Base-by-base conservation (phyloP, 2,797 vertebrate species). In the Melanotaenia pygmaea region DNA sequence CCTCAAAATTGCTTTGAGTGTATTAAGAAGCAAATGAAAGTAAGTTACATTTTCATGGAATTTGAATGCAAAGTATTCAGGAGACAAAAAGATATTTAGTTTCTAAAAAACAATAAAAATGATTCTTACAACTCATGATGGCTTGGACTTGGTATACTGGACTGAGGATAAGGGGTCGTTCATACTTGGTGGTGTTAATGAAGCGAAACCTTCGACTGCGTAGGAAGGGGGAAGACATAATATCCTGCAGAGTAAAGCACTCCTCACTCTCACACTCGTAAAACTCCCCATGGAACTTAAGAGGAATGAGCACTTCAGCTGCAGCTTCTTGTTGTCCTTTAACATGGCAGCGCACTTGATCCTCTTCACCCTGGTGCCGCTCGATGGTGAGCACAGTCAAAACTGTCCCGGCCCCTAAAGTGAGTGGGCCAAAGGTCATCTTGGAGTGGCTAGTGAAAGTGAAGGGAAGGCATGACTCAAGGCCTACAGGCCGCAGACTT, bases 71-170 rank as follows among this genome's bases (percentile, higher is more conserved):
- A 53, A 16, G 53, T 16, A 16, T 28, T 56, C 12, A 24, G 2
- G 5, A 12, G 4, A 24, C 5, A 26, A 13, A 53, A 51, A 5
- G 4, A 28, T 28, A 28, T 26, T 54, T 54, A 45, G 43, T 45
- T 54, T 54, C 16, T 47, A 9, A 47, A 47, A 5, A 18, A 20
- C 2, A 54, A 77, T 69, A 11, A 34, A 16, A 2, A 18, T 43
- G 54, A 6, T 80, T 93, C 97, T 97, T 78, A 98, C 96, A 53
- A 67, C 92, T 94, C 97, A 98, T 98, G 82, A 96, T 56, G 34
- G 92, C 95, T 0, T 94, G 86, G 70, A 98, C 77, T 79, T 96
- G 89, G 54, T 96, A 97, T 3, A 95, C 12, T 0, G 97, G 96
- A 70, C 45, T 92, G 77, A 98, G 81, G 45, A 86, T 0, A 14